Evolutionary conservation across 2,888 invertebrate species (phyloP).

Genomic region (Dinocampus coccinellae): DNA sequence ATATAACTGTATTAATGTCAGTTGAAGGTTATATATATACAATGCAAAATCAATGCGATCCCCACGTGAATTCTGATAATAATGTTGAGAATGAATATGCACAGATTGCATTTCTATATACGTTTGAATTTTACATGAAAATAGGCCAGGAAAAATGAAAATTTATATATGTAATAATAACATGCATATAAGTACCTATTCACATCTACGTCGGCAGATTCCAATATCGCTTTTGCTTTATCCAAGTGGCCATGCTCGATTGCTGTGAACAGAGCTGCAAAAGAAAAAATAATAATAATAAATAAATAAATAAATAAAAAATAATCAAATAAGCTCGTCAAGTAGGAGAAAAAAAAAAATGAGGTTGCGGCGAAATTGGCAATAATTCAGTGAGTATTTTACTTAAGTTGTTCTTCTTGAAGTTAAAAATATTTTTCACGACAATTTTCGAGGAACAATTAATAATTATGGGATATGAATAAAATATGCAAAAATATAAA

Average conservation of each 20-base stretch:
- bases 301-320: no score
- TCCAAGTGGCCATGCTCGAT: constrained; percentile 96
- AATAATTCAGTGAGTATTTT: neutral
- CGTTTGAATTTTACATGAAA: neutral
- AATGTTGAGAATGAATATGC: neutral
- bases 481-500: constrained; percentile 23
- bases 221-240: constrained; percentile 90
- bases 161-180: neutral
- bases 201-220: constrained; percentile 92
- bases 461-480: neutral
- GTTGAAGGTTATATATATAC: neutral
- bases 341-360: neutral
- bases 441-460: no score
- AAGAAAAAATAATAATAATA: constrained; percentile 61
- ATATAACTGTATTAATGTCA: neutral
- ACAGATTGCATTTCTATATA: neutral
- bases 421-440: no score
- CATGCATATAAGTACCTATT: constrained; percentile 80
- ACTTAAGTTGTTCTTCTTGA: neutral
- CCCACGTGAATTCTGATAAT: neutral
- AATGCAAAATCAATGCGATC: neutral
- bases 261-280: constrained; percentile 92
- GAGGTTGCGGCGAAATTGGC: neutral
- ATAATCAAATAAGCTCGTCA: constrained; percentile 3
- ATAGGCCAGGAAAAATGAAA: neutral